Evolutionary conservation across 1,140 invertebrate genomes (phyloP).

Genomic region (Magallana ariakensis): DNA sequence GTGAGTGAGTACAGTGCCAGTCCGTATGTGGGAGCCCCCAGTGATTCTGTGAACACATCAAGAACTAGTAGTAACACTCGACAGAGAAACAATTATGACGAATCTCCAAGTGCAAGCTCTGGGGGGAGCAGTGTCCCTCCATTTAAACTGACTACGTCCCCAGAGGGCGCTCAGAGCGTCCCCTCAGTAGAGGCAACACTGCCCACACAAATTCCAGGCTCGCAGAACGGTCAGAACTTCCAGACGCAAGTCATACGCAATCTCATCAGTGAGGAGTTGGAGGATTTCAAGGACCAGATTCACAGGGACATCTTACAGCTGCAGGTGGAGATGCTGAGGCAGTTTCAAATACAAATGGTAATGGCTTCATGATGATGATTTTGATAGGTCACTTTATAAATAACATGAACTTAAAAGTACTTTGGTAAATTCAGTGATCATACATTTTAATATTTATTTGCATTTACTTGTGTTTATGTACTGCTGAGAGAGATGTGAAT

Average conservation of each 20-base stretch:
- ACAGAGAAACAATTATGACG: slow-evolving; percentile 10
- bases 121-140: not conserved
- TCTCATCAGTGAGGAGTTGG: slow-evolving; percentile 50
- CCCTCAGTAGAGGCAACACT: not conserved
- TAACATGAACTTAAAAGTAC: not conserved
- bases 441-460: not conserved
- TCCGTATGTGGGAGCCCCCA: not conserved
- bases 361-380: not conserved
- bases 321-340: slow-evolving; percentile 55
- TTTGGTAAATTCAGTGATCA: not conserved
- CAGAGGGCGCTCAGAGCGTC: slow-evolving; percentile 28
- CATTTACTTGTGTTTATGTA: too few relatives aligned
- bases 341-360: slow-evolving; percentile 58
- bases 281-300: slow-evolving; percentile 54
- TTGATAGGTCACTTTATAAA: not conserved
- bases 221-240: slow-evolving; percentile 41
- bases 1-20: not conserved
- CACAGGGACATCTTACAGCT: slow-evolving; percentile 49
- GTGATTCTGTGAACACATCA: not conserved
- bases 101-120: slow-evolving; percentile 34
- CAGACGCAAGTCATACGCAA: slow-evolving; percentile 56
- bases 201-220: not conserved
- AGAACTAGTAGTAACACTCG: not conserved
- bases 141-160: slow-evolving; percentile 8
- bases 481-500: too few relatives aligned